phyloP scores from a whole-genome alignment of 2,888 invertebrate genomes.

The Tenodera sinensis region DNA sequence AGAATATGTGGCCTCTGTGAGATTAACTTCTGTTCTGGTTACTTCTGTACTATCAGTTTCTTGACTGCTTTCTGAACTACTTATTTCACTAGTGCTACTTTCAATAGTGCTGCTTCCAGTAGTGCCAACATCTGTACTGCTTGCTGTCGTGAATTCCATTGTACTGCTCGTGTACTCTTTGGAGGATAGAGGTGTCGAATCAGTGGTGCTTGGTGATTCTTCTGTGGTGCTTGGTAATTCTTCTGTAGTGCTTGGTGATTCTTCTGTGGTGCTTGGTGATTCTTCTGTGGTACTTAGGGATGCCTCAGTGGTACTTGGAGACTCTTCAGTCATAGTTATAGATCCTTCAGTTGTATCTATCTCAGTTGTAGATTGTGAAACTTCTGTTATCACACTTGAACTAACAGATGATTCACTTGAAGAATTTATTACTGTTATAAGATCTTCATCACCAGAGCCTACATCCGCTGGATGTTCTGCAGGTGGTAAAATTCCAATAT shows the following conservation, averaged over 20 bases:
- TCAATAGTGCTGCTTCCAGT: background rate
- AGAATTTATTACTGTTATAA: background rate
- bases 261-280: background rate
- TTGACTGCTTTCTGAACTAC: background rate
- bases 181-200: constrained; percentile 33
- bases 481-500: background rate
- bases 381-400: background rate
- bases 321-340: background rate
- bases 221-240: background rate
- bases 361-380: background rate
- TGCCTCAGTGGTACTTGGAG: background rate
- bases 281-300: background rate
- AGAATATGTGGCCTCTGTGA: background rate
- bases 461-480: background rate
- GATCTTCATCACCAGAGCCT: background rate
- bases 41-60: background rate
- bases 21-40: background rate
- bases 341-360: background rate
- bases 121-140: constrained; percentile 21
- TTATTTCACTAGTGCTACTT: background rate
- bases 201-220: constrained; percentile 16
- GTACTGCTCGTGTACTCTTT: constrained; percentile 36
- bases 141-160: constrained; percentile 13
- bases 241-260: background rate
- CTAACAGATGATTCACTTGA: background rate